Base-by-base conservation (phyloP, 2,888 invertebrate genomes). In the Tetrapedia diversipes region DNA sequence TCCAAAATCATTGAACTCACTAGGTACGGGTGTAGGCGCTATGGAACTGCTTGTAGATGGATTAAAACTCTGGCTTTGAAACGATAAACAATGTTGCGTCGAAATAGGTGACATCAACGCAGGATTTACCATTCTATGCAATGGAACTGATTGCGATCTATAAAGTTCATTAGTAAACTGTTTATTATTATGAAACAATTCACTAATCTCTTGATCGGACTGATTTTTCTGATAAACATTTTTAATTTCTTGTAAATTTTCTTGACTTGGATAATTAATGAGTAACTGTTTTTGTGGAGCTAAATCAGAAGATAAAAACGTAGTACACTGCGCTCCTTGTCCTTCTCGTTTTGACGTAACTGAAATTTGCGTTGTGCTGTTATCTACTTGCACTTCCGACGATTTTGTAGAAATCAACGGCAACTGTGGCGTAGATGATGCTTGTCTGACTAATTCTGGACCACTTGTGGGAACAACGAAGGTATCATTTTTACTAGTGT, bases 91-190 rank as follows among this genome's bases (percentile, higher is more conserved):
- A 34, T 87, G 89, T 19, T 88, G 88, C 29, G 87, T 84, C 57
- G 92, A 92, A 22, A 93, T 86, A 0, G 91, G 91, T 16, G 91
- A 91, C 81, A 91, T 89, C 4, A 92, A 85, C n/a, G 88, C 86
- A 4, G 88, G 89, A 81, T 88, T 90, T 22, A 90, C 87, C 89
- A 94, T 94, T 77, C 94, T 93, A 86, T 95, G 94, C 24, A 96
- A 91, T 0, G 97, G 97, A 59, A 96, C 97, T 16, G 97, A 97
- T 86, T 96, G 97, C 8, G 97, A 97, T 64, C 97, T 84, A 92
- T 93, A 79, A 92, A 90, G 88, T 51, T 91, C 90, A 47, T 81
- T 86, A 24, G 81, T 85, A 70, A 93, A 92, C 22, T 92, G 88
- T 71, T 93, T 92, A 80, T 93, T 93, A 56, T 93, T 94, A 77